Base-by-base conservation (phyloP, 2,113 vertebrate genomes). In the Grammomys dolichurus region DNA sequence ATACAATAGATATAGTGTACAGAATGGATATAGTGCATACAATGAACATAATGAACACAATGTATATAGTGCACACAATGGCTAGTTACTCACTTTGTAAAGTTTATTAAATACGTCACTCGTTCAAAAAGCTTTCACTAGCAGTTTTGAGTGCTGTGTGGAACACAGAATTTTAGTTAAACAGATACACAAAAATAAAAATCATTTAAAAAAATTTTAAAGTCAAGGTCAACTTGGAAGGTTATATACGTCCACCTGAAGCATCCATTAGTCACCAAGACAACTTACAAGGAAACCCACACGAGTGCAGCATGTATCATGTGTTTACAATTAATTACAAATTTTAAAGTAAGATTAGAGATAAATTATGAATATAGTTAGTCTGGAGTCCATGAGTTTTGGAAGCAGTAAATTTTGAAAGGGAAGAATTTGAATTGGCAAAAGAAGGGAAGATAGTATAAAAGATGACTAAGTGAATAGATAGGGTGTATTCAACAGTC, bases 331-430 rank as follows among this genome's bases (percentile, higher is more conserved):
- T 9, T 67, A 82, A 78, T 70, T 4, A 26, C 8, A 87, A 72
- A 40, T 65, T 58, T 76, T 85, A 75, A 91, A 51, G 22, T 65
- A 75, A 80, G 48, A 28, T 69, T 87, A 54, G 84, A 56, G 8
- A 81, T 69, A 43, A 81, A 28, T 51, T 26, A 11, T 75, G 22
- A 72, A 58, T 82, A 76, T 28, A n/a, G 8, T 70, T 73, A 70
- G 46, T 94, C 12, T 82, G 69, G 88, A 69, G 73, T 72, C 69
- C 19, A 24, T 76, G 36, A 22, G 93, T 94, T 56, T 94, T 89
- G 24, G 43, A 92, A 92, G 17, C 40, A 93, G 36, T 63, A 51
- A 3, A 84, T 43, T 51, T 96, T 89, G 75, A 94, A 75, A 84
- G 60, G 51, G 84, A 76, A 97, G 5, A 43, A 91, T 75, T 31